These are phyloP conservation scores for Gymnobelideus leadbeateri DNA, from an alignment of 2,113 vertebrate species.

Conservation along the genomic window DNA sequence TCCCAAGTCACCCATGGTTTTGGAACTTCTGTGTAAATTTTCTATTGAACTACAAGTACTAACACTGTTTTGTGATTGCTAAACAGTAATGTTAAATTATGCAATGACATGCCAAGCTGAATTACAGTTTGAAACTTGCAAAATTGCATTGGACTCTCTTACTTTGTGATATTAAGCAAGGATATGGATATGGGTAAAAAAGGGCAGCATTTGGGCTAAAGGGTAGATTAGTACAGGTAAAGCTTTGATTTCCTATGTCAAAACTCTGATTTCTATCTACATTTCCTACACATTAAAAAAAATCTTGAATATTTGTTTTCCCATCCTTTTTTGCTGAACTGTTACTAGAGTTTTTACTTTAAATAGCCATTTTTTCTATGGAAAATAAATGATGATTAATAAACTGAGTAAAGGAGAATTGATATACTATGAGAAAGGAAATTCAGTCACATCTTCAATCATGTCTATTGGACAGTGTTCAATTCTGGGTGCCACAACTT, in stretches of 20 bases:
- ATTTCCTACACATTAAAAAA: slow-evolving; percentile 6
- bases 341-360: slow-evolving; percentile 1
- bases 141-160: slow-evolving; percentile 1
- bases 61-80: slow-evolving; percentile 25
- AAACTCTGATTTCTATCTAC: background rate
- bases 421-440: slow-evolving; percentile 38
- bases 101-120: background rate
- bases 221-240: background rate
- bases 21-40: slow-evolving; percentile 39
- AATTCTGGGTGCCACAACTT: background rate
- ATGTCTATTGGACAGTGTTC: background rate
- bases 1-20: slow-evolving; percentile 27
- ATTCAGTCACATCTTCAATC: background rate
- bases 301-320: slow-evolving; percentile 48
- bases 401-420: background rate
- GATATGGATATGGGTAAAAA: background rate
- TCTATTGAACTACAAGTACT: background rate
- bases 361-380: slow-evolving; percentile 32
- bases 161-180: background rate
- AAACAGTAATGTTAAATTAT: background rate
- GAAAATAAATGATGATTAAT: slow-evolving; percentile 24
- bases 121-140: slow-evolving; percentile 23
- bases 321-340: slow-evolving; percentile 1
- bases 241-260: background rate
- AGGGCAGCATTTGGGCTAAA: slow-evolving; percentile 10